A percentile compares a stretch with the other conserved stretches of the same genome.
Evolutionary conservation across 2,113 vertebrate genomes (phyloP).

Genomic region (Mesembrinibis cayennensis): DNA sequence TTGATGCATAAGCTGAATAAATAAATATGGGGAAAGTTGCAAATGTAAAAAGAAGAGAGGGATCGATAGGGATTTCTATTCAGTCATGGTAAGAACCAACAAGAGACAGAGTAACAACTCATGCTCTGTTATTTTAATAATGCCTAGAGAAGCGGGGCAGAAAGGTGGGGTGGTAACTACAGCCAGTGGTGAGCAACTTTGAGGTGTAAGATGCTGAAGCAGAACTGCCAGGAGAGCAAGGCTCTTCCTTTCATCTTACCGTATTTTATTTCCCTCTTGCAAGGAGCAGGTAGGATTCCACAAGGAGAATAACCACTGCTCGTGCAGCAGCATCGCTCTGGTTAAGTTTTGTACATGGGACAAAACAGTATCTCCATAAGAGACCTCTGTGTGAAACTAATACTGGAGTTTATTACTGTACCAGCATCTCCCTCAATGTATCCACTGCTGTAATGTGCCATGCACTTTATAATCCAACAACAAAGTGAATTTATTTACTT

Average conservation of each 20-base stretch:
- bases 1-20: neutral
- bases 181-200: neutral
- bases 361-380: conserved; percentile 57
- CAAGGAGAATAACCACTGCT: conserved; percentile 75
- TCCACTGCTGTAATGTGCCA: conserved; percentile 75
- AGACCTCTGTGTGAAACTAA: conserved; percentile 73
- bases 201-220: neutral
- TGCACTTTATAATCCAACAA: conserved; percentile 71
- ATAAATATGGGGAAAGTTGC: neutral
- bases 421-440: conserved; percentile 64
- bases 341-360: conserved; percentile 20
- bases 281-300: neutral
- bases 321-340: conserved; percentile 78
- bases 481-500: neutral
- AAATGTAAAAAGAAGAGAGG: neutral
- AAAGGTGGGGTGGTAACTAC: neutral
- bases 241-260: neutral
- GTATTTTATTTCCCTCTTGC: neutral
- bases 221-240: neutral
- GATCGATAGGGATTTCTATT: neutral
- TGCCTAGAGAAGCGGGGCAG: rapidly evolving
- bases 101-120: neutral
- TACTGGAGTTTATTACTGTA: conserved; percentile 66
- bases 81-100: neutral
- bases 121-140: neutral